A percentile compares a stretch with the other conserved stretches of the same genome.
Conservation (phyloP, 2,888 invertebrate species). For the Ypsolopha scabrella region DNA sequence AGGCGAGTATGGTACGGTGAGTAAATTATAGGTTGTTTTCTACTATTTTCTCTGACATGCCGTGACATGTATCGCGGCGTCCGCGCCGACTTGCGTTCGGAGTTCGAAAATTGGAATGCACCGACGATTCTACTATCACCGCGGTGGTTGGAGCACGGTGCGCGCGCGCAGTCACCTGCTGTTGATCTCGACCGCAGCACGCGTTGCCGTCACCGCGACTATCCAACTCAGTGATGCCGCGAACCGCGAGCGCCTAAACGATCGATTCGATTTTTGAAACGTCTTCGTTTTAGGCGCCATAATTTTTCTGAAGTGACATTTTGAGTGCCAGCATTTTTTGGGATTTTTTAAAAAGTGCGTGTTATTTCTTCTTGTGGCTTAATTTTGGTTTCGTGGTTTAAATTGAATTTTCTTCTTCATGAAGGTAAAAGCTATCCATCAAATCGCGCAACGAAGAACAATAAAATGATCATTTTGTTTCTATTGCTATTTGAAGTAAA, state of each 20-base stretch:
- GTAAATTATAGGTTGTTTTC: conserved; percentile 39
- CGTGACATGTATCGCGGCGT: conserved; percentile 41
- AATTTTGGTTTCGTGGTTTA: conserved; percentile 2
- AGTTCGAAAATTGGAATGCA: conserved; percentile 3
- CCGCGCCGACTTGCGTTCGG: conserved; percentile 9
- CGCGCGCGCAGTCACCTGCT: conserved; percentile 50
- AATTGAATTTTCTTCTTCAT: no score
- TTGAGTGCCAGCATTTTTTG: conserved; percentile 7
- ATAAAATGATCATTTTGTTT: no score
- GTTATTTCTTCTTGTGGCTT: conserved; percentile 17
- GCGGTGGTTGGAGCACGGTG: not conserved
- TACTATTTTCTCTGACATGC: conserved; percentile 45
- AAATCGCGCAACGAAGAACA: no score
- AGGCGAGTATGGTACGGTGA: conserved; percentile 34
- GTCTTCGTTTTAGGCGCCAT: conserved; percentile 18
- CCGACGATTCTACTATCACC: conserved; percentile 6
- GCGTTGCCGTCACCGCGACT: conserved; percentile 14
- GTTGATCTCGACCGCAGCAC: conserved; percentile 24
- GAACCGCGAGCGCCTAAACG: conserved; percentile 28
- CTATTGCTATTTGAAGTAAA: no score
- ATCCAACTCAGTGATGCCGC: conserved; percentile 10
- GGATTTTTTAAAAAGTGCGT: conserved; percentile 10
- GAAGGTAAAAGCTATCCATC: no score
- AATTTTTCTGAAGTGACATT: not conserved
- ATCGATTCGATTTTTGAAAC: conserved; percentile 13